Conservation (phyloP, 2,113 vertebrate species). For the Melanerpes aurifrons region DNA sequence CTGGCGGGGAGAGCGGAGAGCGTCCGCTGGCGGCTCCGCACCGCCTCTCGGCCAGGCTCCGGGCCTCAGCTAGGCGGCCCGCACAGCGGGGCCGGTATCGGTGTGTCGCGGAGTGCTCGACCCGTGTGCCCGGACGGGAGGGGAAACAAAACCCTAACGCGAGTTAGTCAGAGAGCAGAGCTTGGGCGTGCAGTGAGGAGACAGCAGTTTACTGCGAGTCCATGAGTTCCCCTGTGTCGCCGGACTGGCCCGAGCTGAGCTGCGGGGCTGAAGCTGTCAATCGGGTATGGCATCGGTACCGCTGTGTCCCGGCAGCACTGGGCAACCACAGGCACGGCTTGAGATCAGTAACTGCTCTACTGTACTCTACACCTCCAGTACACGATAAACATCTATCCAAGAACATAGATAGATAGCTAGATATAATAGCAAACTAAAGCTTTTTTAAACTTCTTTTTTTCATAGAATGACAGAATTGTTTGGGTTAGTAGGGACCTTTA, state of each 20-base stretch:
- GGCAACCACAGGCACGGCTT: too few species aligned
- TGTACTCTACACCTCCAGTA: accelerated
- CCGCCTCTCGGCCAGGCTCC: neutral
- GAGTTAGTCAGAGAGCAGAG: neutral
- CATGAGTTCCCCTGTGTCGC: neutral
- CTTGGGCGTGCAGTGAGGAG: neutral
- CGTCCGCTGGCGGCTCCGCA: too few species aligned
- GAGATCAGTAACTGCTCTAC: neutral
- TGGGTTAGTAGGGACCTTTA: too few species aligned
- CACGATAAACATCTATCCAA: neutral
- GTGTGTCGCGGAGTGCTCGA: neutral
- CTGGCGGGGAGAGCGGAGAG: neutral
- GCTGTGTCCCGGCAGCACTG: too few species aligned
- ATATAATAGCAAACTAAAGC: neutral
- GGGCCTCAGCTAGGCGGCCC: neutral
- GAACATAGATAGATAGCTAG: neutral
- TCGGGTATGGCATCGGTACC: neutral
- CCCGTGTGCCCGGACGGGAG: neutral
- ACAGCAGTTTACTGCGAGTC: neutral
- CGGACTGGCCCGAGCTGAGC: neutral
- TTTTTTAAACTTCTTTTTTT: accelerated
- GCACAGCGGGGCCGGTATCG: neutral
- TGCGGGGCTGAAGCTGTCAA: neutral
- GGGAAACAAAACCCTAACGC: neutral
- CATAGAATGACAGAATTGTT: too few species aligned